phyloP scores from a whole-genome alignment of 1,140 invertebrate species.

The Cydia fagiglandana region DNA sequence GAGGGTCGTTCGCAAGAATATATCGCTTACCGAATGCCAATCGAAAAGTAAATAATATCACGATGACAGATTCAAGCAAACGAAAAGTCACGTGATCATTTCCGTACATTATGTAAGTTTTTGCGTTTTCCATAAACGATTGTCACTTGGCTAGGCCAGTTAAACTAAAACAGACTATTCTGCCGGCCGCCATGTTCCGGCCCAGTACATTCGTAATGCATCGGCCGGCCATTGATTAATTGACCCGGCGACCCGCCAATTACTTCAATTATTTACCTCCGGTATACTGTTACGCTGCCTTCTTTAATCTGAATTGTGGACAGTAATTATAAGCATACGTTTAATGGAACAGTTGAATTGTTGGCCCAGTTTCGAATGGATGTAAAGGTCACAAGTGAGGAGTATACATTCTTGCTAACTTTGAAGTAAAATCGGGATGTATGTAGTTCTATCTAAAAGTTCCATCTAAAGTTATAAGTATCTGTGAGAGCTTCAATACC shows the following conservation, averaged over 20 bases:
- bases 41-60: too few species aligned
- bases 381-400: not conserved
- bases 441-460: not conserved
- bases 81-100: too few species aligned
- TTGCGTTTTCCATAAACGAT: too few species aligned
- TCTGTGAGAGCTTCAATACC: not conserved
- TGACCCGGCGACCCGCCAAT: constrained; percentile 74
- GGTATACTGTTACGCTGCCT: constrained; percentile 58
- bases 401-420: not conserved
- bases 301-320: constrained; percentile 60
- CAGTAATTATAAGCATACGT: constrained; percentile 19
- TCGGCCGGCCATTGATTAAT: constrained; percentile 70
- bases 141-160: too few species aligned
- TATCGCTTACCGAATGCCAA: too few species aligned
- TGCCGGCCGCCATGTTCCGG: constrained; percentile 51
- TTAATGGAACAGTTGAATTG: not conserved
- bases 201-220: constrained; percentile 65
- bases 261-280: constrained; percentile 77
- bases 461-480: not conserved
- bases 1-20: too few species aligned
- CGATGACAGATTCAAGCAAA: too few species aligned
- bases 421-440: not conserved
- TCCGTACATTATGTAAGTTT: too few species aligned
- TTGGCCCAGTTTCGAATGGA: not conserved
- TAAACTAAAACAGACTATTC: not conserved